Conservation (phyloP, 2,888 invertebrate genomes). For the Vanessa cardui region DNA sequence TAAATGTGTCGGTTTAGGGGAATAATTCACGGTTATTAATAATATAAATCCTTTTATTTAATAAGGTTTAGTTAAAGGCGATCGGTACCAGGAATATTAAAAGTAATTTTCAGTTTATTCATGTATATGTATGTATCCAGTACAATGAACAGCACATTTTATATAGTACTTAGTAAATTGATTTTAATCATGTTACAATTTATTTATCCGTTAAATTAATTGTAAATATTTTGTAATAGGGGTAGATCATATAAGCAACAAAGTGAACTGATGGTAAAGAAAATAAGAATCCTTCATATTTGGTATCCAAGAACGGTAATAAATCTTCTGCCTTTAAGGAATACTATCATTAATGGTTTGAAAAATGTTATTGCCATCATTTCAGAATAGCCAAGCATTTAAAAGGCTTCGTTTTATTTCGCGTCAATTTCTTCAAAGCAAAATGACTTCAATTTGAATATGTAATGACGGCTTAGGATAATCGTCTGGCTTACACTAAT, state of each 20-base stretch:
- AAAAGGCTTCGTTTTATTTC: slow-evolving; percentile 79
- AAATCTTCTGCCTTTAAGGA: slow-evolving; percentile 7
- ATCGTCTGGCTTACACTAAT: slow-evolving; percentile 83
- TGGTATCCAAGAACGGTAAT: too few species aligned
- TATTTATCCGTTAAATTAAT: too few species aligned
- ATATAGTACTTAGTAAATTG: too few species aligned
- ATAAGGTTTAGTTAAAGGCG: slow-evolving; percentile 26
- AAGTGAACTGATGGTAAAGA: too few species aligned
- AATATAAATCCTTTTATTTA: slow-evolving; percentile 39
- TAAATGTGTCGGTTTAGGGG: slow-evolving; percentile 28
- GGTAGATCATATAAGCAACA: too few species aligned
- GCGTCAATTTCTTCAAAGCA: slow-evolving; percentile 81
- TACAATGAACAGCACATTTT: too few species aligned
- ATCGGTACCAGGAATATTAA: slow-evolving; percentile 9
- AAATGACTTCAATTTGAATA: slow-evolving; percentile 83
- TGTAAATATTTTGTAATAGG: too few species aligned
- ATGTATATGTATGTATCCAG: too few species aligned
- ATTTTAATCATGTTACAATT: too few species aligned
- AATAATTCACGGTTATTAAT: slow-evolving; percentile 39
- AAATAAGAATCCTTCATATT: too few species aligned
- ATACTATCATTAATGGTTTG: slow-evolving; percentile 47
- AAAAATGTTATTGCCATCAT: slow-evolving; percentile 67
- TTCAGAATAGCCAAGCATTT: slow-evolving; percentile 61
- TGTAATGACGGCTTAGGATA: slow-evolving; percentile 82
- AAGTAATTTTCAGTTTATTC: too few species aligned